Percentiles rank a stretch among this genome's conserved stretches.
Evolutionary conservation across 2,797 vertebrate genomes (phyloP).

Genomic region (Gastrophryne carolinensis): DNA sequence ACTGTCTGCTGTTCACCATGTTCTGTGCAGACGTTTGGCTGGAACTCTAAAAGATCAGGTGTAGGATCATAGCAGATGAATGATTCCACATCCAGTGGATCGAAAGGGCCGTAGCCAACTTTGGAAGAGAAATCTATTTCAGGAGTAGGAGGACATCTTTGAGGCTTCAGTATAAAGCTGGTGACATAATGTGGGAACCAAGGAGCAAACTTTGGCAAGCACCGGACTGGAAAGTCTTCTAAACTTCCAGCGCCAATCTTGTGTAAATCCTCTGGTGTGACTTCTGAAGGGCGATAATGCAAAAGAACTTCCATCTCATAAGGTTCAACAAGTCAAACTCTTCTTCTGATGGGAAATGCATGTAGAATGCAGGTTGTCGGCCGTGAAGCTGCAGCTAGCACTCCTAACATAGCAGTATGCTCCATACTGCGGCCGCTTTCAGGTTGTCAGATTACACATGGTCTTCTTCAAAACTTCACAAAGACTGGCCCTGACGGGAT

Average conservation of each 20-base stretch:
- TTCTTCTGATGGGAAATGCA: background rate
- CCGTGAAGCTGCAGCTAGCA: too few species aligned
- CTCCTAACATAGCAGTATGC: too few species aligned
- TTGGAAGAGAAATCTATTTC: slow-evolving; percentile 60
- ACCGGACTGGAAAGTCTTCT: slow-evolving; percentile 75
- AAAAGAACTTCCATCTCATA: slow-evolving; percentile 82
- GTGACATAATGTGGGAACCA: slow-evolving; percentile 77
- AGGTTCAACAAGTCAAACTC: slow-evolving; percentile 20
- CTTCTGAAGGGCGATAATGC: slow-evolving; percentile 72
- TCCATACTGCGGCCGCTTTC: too few species aligned
- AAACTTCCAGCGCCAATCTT: slow-evolving; percentile 75
- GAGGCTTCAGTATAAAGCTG: slow-evolving; percentile 79
- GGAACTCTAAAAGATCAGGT: slow-evolving; percentile 68
- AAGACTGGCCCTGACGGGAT: too few species aligned
- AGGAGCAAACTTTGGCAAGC: slow-evolving; percentile 73
- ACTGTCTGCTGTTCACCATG: background rate
- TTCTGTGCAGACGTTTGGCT: slow-evolving; percentile 51
- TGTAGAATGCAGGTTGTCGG: background rate
- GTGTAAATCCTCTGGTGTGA: slow-evolving; percentile 64
- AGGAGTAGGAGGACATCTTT: slow-evolving; percentile 75
- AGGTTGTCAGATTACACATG: too few species aligned
- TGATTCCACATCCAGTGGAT: background rate
- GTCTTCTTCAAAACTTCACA: too few species aligned
- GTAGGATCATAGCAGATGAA: slow-evolving; percentile 64
- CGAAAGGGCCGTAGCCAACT: slow-evolving; percentile 53